Base-by-base conservation (phyloP, 2,888 invertebrate genomes). In the Eristalis tenax region DNA sequence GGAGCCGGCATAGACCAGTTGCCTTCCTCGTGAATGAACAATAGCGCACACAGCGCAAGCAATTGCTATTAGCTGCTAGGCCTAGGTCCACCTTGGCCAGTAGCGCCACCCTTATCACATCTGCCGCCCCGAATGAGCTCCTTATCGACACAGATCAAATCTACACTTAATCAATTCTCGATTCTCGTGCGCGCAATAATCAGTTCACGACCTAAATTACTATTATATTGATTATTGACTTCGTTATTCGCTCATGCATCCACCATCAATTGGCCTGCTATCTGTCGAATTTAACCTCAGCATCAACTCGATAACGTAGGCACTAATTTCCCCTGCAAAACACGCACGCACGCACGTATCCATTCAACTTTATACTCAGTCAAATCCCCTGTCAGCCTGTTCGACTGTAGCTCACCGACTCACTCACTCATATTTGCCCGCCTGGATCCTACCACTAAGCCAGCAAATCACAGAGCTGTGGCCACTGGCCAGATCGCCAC, bases 381-480 rank as follows among this genome's bases (percentile, higher is more conserved):
- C 70, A 22, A 74, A 57, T 66, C 32, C 64, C 50, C 40, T 40
- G 56, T 69, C 65, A 28, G 10, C 23, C 35, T 32, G 32, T 8
- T 35, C 26, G 35, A 38, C 38, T 38, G 38, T 38, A 13, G 13
- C 22, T 32, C 43, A 32, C 22, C 26, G 26, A 64, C 32, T 38
- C 56, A 26, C 10, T n/a, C n/a, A n/a, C n/a, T n/a, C n/a, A n/a
- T n/a, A n/a, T 2, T n/a, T 13, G 11, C 28, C 63, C 63, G 56
- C 4, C 61, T 18, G 10, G 13, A 57, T 8, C 5, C 22, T 23
- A 50, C 32, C 32, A 32, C 71, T 66, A 61, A 73, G 43, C 69
- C 38, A 75, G 69, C 74, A 81, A 75, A 81, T 81, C 74, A 75
- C 68, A 81, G 64, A 68, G 69, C 75, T 75, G 75, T 63, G 28